phyloP scores from a whole-genome alignment of 2,888 invertebrate species.

The Sylvicola cinctus region DNA sequence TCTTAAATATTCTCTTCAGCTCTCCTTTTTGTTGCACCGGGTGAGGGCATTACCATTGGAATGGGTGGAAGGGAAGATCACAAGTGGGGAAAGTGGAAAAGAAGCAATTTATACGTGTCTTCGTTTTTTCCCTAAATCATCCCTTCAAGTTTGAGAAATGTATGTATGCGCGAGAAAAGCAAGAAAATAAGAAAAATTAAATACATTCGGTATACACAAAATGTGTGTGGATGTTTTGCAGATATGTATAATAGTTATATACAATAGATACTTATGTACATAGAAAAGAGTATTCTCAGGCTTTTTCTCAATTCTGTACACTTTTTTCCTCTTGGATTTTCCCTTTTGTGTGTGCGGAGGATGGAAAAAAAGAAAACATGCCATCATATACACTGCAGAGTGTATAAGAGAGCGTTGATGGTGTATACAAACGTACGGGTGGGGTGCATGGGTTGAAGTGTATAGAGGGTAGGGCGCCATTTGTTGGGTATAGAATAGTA shows the following conservation, averaged over 20 bases:
- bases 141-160: slow-evolving; percentile 9
- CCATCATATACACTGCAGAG: neutral
- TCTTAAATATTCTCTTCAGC: too few relatives aligned
- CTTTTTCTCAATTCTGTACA: neutral
- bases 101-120: slow-evolving; percentile 9
- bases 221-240: neutral
- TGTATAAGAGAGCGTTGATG: too few relatives aligned
- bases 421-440: too few relatives aligned
- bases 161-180: slow-evolving; percentile 3
- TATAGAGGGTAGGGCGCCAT: neutral
- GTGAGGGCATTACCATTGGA: too few relatives aligned
- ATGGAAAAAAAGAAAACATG: neutral
- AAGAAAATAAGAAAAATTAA: slow-evolving; percentile 1
- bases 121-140: slow-evolving; percentile 10
- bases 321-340: neutral
- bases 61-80: too few relatives aligned
- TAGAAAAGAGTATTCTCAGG: slow-evolving; percentile 1
- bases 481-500: slow-evolving; percentile 7
- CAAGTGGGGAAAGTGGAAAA: neutral
- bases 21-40: too few relatives aligned
- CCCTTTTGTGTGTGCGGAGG: neutral
- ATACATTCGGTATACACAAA: neutral
- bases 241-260: neutral
- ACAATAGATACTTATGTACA: neutral
- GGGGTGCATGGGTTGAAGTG: neutral